These are phyloP conservation scores for Branchipolynoe longqiensis DNA, from an alignment of 2,888 invertebrate genomes.

Conservation along the genomic window DNA sequence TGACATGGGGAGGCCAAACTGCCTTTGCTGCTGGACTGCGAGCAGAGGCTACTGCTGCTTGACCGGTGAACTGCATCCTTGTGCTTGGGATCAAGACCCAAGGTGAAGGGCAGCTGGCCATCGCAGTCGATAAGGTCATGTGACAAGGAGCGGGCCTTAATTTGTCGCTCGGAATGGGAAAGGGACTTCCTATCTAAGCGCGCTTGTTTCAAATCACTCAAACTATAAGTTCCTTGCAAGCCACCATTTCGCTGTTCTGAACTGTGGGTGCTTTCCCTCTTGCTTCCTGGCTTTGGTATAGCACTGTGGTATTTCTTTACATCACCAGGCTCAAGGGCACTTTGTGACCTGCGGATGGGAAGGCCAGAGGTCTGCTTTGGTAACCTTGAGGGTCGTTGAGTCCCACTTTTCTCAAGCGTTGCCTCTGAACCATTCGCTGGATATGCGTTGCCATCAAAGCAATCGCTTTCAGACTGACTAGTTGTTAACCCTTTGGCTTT, in stretches of 20 bases:
- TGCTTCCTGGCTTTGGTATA: slow-evolving; percentile 7
- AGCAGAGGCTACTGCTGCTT: slow-evolving; percentile 38
- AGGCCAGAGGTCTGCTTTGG: slow-evolving; percentile 33
- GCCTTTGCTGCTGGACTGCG: slow-evolving; percentile 18
- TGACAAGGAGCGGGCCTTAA: slow-evolving; percentile 13
- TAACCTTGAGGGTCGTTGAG: not conserved
- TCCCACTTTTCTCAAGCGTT: not conserved
- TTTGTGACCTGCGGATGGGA: slow-evolving; percentile 13
- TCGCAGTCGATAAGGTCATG: not conserved
- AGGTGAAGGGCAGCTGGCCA: not conserved
- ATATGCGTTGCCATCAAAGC: not conserved
- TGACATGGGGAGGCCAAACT: slow-evolving; percentile 41
- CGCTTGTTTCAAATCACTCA: slow-evolving; percentile 7
- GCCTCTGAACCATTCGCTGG: not conserved
- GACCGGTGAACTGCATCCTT: slow-evolving; percentile 20
- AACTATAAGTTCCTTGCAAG: not conserved
- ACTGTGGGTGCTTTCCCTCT: not conserved
- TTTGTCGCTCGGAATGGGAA: not conserved
- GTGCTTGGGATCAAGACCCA: not conserved
- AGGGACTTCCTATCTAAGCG: not conserved
- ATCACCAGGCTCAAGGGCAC: slow-evolving; percentile 25
- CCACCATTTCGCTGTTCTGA: not conserved
- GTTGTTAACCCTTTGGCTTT: slow-evolving; percentile 8
- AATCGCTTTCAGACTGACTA: slow-evolving; percentile 17
- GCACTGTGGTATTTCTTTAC: slow-evolving; percentile 29